Evolutionary conservation across 2,888 invertebrate genomes (phyloP).

Genomic region (Nemapogon koenigi): DNA sequence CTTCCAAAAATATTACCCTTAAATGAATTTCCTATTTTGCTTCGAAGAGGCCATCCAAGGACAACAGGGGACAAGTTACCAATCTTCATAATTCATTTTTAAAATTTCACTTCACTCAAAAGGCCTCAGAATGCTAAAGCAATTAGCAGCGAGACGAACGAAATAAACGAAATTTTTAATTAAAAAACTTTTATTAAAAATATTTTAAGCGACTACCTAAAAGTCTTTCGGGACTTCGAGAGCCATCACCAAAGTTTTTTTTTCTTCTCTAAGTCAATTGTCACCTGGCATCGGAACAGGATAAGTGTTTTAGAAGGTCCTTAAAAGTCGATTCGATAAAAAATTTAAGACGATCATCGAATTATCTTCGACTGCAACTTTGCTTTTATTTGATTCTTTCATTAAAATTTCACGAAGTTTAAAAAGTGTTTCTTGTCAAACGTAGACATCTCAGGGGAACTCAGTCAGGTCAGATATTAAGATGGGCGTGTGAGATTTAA

Average conservation of each 20-base stretch:
- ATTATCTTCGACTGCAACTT: too few relatives aligned
- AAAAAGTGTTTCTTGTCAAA: too few relatives aligned
- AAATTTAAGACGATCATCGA: too few relatives aligned
- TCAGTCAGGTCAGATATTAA: too few relatives aligned
- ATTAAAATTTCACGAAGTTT: too few relatives aligned
- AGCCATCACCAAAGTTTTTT: constrained; percentile 6
- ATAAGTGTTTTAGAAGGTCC: constrained; percentile 1
- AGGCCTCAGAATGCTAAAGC: constrained; percentile 6
- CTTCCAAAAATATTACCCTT: not conserved
- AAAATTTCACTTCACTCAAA: constrained; percentile 6
- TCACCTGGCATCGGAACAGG: constrained; percentile 5
- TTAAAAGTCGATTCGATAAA: too few relatives aligned
- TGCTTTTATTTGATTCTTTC: too few relatives aligned
- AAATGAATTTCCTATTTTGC: not conserved
- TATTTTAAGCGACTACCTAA: too few relatives aligned
- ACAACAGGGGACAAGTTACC: not conserved
- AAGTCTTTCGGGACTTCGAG: too few relatives aligned
- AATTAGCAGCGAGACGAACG: constrained; percentile 7
- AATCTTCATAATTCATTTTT: constrained; percentile 8
- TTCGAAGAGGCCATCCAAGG: constrained; percentile 2
- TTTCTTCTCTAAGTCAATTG: constrained; percentile 7
- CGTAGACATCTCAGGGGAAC: too few relatives aligned
- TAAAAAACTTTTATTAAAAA: constrained; percentile 10
- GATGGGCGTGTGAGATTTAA: too few relatives aligned
- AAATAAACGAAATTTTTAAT: constrained; percentile 9